A percentile compares a stretch with the other conserved stretches of the same genome.
phyloP scores from a whole-genome alignment of 2,797 vertebrate genomes.

The Dendrocincla fuliginosa region DNA sequence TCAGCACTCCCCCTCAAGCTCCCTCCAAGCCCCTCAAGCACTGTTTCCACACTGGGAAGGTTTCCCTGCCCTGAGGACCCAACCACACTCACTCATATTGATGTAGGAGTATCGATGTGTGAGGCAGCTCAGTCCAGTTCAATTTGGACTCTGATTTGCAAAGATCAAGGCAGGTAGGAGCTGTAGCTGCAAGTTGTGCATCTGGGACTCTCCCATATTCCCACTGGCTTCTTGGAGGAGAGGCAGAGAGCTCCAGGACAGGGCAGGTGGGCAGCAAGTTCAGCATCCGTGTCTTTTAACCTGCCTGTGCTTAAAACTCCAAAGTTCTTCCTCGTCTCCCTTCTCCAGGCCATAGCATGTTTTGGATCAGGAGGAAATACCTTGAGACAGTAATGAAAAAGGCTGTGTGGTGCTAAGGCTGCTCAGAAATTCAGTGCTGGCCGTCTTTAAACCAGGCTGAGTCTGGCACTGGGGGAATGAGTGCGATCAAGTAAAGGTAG shows the following conservation, averaged over 20 bases:
- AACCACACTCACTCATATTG: not conserved
- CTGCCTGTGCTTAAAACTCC: not conserved
- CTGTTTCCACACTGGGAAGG: accelerated
- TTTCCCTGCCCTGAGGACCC: not conserved
- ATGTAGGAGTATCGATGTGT: not conserved
- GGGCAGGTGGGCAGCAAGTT: not conserved
- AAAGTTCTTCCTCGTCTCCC: not conserved
- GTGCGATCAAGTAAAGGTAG: not conserved
- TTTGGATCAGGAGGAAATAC: not conserved
- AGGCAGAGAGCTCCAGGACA: not conserved
- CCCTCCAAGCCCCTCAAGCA: not conserved
- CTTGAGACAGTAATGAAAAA: not conserved
- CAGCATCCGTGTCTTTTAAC: not conserved
- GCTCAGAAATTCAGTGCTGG: not conserved
- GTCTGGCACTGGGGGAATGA: not conserved
- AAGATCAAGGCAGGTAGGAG: not conserved
- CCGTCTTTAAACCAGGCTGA: not conserved
- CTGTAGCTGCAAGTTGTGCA: not conserved
- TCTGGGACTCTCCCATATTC: not conserved
- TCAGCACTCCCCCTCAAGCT: not conserved
- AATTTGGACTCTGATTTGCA: not conserved
- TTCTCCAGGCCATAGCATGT: not conserved
- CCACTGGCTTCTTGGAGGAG: accelerated
- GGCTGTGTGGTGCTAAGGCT: not conserved
- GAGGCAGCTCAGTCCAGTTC: not conserved